A percentile compares a stretch with the other conserved stretches of the same genome.
Evolutionary conservation across 1,140 invertebrate genomes (phyloP).

Genomic region (Zeugodacus cucurbitae): DNA sequence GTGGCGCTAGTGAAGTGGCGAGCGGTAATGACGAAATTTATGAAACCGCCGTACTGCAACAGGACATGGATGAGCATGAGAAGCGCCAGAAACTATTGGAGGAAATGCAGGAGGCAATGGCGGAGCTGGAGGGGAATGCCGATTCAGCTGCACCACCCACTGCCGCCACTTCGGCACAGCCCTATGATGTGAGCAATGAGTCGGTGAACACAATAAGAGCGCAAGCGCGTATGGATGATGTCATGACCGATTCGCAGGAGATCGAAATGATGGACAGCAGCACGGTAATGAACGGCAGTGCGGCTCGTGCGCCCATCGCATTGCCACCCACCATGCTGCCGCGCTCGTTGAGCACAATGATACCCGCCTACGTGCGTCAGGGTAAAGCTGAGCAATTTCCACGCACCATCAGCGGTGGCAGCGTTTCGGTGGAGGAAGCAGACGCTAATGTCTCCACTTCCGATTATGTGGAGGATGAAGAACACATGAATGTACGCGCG

Average conservation of each 20-base stretch:
- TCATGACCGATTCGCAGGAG: constrained; percentile 9
- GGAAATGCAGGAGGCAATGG: constrained; percentile 41
- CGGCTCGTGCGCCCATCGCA: neutral
- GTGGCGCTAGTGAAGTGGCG: neutral
- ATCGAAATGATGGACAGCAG: constrained; percentile 48
- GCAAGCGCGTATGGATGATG: neutral
- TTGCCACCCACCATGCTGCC: neutral
- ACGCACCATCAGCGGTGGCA: neutral
- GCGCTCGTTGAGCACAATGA: constrained; percentile 47
- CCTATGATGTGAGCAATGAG: neutral
- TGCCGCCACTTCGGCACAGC: neutral
- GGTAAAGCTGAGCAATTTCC: constrained; percentile 50
- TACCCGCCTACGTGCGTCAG: constrained; percentile 61
- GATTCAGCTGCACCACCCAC: neutral
- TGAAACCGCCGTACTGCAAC: constrained; percentile 51
- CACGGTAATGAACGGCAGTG: neutral
- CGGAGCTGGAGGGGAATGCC: neutral
- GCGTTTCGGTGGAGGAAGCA: constrained; percentile 2
- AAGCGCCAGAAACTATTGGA: constrained; percentile 45
- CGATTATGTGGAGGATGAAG: constrained; percentile 48
- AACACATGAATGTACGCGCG: neutral
- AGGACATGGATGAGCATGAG: constrained; percentile 47
- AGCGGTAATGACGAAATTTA: constrained; percentile 52
- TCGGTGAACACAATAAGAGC: neutral
- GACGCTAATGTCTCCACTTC: constrained; percentile 27